phyloP scores from a whole-genome alignment of 2,113 vertebrate species.

The Hiodon alosoides region DNA sequence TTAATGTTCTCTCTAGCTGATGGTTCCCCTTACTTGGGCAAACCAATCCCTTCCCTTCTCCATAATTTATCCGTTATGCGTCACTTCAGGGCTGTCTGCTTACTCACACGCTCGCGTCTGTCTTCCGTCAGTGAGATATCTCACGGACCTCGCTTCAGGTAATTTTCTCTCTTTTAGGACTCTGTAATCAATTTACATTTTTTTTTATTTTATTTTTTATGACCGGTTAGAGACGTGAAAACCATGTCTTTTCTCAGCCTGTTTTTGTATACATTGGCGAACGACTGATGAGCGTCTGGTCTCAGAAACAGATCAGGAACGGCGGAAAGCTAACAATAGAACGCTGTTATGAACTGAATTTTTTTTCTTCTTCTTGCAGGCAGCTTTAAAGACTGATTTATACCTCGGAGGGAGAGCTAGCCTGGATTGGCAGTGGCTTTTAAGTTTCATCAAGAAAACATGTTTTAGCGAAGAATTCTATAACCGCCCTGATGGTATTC shows the following conservation, averaged over 20 bases:
- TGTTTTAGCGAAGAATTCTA: slow-evolving; percentile 27
- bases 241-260: slow-evolving; percentile 13
- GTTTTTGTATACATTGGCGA: slow-evolving; percentile 28
- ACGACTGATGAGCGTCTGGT: slow-evolving; percentile 31
- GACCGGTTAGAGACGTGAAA: neutral
- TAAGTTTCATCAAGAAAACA: slow-evolving; percentile 36
- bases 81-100: slow-evolving; percentile 55
- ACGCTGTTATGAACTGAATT: slow-evolving; percentile 15
- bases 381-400: slow-evolving; percentile 28
- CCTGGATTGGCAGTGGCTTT: slow-evolving; percentile 29
- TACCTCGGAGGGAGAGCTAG: slow-evolving; percentile 34
- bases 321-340: slow-evolving; percentile 2
- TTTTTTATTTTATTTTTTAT: neutral
- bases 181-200: slow-evolving; percentile 21
- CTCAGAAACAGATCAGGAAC: slow-evolving; percentile 29
- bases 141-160: slow-evolving; percentile 37
- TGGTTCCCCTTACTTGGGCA: slow-evolving; percentile 64
- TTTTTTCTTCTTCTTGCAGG: slow-evolving; percentile 6
- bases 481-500: slow-evolving; percentile 22
- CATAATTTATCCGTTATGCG: slow-evolving; percentile 69
- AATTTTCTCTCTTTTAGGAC: slow-evolving; percentile 27
- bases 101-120: slow-evolving; percentile 37
- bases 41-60: slow-evolving; percentile 66
- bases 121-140: slow-evolving; percentile 36
- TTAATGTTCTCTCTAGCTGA: slow-evolving; percentile 67